Percentiles rank a stretch among this genome's conserved stretches.
phyloP scores from a whole-genome alignment of 2,113 vertebrate species.

The Mesitornis unicolor region DNA sequence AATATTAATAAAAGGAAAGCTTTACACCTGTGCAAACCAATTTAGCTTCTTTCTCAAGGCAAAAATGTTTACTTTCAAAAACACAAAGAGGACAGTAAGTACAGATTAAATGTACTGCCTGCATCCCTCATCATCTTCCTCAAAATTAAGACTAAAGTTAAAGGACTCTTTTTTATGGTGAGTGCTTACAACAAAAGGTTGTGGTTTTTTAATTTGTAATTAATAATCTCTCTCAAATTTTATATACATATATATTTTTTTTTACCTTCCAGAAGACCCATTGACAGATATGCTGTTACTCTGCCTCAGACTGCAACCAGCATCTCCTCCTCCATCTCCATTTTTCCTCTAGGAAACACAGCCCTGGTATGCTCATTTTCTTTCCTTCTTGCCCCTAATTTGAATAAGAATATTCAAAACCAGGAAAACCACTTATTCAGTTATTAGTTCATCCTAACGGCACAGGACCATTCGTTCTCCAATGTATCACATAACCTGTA shows the following conservation, averaged over 20 bases:
- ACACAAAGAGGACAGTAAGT: not conserved
- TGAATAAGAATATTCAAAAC: not conserved
- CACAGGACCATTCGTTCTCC: not conserved
- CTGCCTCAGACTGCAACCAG: not conserved
- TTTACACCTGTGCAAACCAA: slow-evolving; percentile 34
- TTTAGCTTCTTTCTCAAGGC: not conserved
- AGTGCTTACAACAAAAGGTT: not conserved
- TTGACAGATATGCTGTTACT: not conserved
- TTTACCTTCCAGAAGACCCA: not conserved
- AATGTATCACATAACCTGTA: not conserved
- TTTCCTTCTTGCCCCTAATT: not conserved
- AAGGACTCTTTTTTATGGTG: not conserved
- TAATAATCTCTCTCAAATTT: not conserved
- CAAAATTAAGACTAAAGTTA: not conserved
- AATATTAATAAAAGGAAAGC: slow-evolving; percentile 24
- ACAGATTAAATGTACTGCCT: not conserved
- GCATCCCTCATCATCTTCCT: not conserved
- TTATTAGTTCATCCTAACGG: not conserved
- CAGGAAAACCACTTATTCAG: not conserved
- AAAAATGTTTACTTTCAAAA: not conserved
- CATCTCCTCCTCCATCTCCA: not conserved
- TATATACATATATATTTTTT: not conserved
- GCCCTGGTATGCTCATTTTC: fast-evolving
- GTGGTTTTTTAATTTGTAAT: not conserved
- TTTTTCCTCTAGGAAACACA: not conserved